phyloP scores from a whole-genome alignment of 1,140 invertebrate species.

The Druon quercuslanigerum region DNA sequence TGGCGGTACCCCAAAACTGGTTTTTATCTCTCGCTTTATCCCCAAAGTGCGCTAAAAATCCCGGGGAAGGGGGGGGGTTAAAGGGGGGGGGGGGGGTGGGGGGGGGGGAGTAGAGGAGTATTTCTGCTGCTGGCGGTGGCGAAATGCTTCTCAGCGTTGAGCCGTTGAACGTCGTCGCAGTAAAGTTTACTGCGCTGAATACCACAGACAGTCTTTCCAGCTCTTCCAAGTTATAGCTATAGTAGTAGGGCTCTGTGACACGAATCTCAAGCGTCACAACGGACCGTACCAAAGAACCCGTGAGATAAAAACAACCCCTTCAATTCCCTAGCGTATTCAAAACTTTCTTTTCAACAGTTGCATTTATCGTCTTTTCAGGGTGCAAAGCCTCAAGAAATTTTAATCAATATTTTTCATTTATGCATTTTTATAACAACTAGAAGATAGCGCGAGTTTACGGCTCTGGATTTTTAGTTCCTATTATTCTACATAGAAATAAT shows the following conservation, averaged over 20 bases:
- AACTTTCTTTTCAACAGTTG: slow-evolving; percentile 6
- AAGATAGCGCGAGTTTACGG: neutral
- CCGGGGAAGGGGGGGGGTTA: no score
- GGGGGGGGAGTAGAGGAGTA: neutral
- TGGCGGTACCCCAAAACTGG: no score
- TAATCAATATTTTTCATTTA: neutral
- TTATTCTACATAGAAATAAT: no score
- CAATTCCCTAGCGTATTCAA: neutral
- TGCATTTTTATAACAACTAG: neutral
- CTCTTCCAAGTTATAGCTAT: neutral
- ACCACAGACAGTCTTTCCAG: neutral
- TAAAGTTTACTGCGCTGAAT: neutral
- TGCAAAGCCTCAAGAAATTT: neutral
- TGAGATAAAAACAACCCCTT: slow-evolving; percentile 1
- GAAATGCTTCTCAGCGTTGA: neutral
- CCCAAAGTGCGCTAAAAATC: no score
- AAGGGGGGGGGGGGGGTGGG: neutral
- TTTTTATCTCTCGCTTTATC: no score
- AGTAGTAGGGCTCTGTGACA: neutral
- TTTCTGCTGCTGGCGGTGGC: neutral
- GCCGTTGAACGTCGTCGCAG: neutral
- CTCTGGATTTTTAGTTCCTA: no score
- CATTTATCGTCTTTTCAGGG: neutral
- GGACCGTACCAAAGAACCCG: neutral
- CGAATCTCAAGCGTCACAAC: slow-evolving; percentile 4